Base-by-base conservation (phyloP, 1,140 invertebrate species). In the Trichoplusia ni region DNA sequence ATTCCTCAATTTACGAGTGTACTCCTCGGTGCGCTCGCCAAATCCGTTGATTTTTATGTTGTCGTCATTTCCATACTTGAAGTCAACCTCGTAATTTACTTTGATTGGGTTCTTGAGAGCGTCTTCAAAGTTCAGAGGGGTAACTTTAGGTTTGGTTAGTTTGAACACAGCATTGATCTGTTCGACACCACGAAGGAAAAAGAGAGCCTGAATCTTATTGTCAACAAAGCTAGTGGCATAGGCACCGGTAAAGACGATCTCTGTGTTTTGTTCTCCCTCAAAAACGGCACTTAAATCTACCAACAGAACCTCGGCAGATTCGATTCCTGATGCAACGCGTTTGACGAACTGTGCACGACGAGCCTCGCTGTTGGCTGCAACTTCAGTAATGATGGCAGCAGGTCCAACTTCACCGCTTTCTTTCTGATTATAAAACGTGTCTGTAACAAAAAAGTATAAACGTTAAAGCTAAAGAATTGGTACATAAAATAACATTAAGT, bases 281-380 rank as follows among this genome's bases (percentile, higher is more conserved):
- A 94, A 91, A 53, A 90, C 61, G 2, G 92, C 69, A 21, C 87
- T 83, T 1, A 93, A 8, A 66, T 94, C 93, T 4, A 92, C 3
- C 1, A 92, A 89, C 2, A 62, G 8, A 38, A 87, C 86, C 29
- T 78, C 49, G 1, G 91, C 90, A 23, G 75, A 84, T 33, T 91
- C 88, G 21, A 94, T 92, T 29, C 91, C 92, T 33, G 89, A 65
- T 3, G 78, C 73, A 16, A 86, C 91, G 23, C 91, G 90, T 44
- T 91, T 75, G 0, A 92, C 56, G 13, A 94, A 73, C 65, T 93
- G 75, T 21, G 92, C 51, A 31, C 89, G 90, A 31, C 93, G 90
- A 14, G 71, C 42, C 16, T 79, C 40, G 44, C 89, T 91, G 71
- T 91, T 82, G 1, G 81, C 70, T 16, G 73, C 25, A 4, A 73